Evolutionary conservation across 2,797 vertebrate genomes (phyloP).

Genomic region (Manis javanica): DNA sequence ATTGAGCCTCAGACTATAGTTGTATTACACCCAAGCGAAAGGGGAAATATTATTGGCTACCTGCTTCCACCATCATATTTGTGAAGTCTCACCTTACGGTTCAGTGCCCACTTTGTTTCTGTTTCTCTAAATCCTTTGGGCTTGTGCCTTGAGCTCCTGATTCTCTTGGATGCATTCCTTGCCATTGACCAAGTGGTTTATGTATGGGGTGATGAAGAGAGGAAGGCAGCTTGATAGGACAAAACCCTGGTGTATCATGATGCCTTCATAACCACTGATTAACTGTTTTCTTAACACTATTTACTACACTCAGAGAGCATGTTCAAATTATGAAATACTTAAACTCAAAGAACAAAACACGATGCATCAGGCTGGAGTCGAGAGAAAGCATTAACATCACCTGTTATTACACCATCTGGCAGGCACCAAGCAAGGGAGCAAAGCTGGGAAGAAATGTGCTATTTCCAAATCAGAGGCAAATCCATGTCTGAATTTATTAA

Average conservation of each 20-base stretch:
- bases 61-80: not conserved
- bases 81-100: not conserved
- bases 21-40: not conserved
- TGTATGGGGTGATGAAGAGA: not conserved
- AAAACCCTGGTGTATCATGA: not conserved
- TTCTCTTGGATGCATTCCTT: not conserved
- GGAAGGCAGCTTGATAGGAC: not conserved
- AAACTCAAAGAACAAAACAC: conserved; percentile 53
- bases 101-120: not conserved
- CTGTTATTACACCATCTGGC: not conserved
- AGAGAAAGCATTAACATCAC: conserved; percentile 27
- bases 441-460: not conserved
- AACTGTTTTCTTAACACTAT: not conserved
- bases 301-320: conserved; percentile 7
- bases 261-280: not conserved
- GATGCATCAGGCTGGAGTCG: not conserved
- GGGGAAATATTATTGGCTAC: not conserved
- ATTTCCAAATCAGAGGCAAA: conserved; percentile 41
- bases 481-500: not conserved
- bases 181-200: not conserved
- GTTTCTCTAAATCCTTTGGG: not conserved
- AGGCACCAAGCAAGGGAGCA: not conserved
- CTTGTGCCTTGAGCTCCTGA: not conserved
- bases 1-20: not conserved
- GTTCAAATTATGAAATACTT: conserved; percentile 57